phyloP scores from a whole-genome alignment of 2,888 invertebrate species.

The Himalopsyche kuldschensis region DNA sequence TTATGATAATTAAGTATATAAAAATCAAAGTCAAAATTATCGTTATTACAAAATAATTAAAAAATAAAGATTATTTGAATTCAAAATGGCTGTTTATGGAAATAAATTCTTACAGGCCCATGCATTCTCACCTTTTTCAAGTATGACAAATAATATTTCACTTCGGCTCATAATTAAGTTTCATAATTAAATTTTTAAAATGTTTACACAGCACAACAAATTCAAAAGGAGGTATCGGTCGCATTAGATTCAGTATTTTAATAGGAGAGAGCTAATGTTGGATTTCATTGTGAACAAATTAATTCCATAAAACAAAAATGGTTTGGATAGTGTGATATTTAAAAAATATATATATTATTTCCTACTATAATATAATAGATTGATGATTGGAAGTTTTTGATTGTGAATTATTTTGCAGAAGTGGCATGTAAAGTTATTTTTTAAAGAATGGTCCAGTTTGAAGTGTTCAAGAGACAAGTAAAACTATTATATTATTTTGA shows the following conservation, averaged over 20 bases:
- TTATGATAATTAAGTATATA: not conserved
- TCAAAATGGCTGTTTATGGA: not conserved
- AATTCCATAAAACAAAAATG: too few species aligned
- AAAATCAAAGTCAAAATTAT: not conserved
- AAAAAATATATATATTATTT: too few species aligned
- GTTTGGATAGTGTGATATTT: too few species aligned
- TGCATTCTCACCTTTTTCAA: not conserved
- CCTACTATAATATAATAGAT: too few species aligned
- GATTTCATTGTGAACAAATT: not conserved
- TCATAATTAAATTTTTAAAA: not conserved
- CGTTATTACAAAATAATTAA: not conserved
- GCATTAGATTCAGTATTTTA: not conserved
- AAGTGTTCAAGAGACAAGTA: too few species aligned
- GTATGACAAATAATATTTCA: not conserved
- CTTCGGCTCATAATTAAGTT: not conserved
- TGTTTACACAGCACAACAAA: not conserved
- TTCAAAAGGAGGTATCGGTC: conserved; percentile 1
- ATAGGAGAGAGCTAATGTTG: not conserved
- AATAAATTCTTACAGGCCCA: not conserved
- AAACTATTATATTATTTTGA: not conserved
- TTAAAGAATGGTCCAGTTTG: too few species aligned
- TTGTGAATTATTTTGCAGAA: too few species aligned
- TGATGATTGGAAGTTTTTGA: too few species aligned
- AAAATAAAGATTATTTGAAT: not conserved
- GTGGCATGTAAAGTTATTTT: too few species aligned